These are phyloP conservation scores for Cerceris rybyensis DNA, from an alignment of 2,888 invertebrate genomes.

Conservation along the genomic window DNA sequence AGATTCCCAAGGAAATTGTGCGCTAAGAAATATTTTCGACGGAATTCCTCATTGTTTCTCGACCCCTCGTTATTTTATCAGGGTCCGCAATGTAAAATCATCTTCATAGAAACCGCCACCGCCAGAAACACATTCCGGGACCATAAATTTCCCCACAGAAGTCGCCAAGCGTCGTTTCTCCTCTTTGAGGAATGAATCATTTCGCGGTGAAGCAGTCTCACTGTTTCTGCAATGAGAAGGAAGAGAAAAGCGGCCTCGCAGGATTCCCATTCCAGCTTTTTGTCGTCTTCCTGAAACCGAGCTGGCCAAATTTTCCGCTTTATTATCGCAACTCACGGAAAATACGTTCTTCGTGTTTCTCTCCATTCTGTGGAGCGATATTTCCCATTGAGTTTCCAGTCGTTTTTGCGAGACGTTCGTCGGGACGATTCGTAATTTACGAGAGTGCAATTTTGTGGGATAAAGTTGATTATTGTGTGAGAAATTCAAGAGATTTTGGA, in stretches of 20 bases:
- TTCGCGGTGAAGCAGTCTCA: conserved; percentile 3
- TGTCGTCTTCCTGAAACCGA: neutral
- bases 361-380: neutral
- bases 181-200: conserved; percentile 22
- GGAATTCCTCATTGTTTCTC: neutral
- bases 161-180: neutral
- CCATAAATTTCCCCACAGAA: conserved; percentile 26
- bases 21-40: no score
- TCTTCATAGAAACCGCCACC: conserved; percentile 6
- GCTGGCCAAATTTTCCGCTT: neutral
- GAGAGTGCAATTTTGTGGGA: no score
- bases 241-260: neutral
- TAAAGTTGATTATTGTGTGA: no score
- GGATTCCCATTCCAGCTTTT: neutral
- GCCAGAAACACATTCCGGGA: neutral
- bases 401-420: neutral
- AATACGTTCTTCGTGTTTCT: neutral
- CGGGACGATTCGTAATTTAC: no score
- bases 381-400: neutral
- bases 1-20: no score
- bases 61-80: conserved; percentile 26
- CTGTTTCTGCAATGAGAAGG: neutral
- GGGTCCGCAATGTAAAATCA: conserved; percentile 3
- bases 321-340: neutral
- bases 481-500: no score